These are phyloP conservation scores for Cheilosia impressa DNA, from an alignment of 2,888 invertebrate species.

Conservation along the genomic window DNA sequence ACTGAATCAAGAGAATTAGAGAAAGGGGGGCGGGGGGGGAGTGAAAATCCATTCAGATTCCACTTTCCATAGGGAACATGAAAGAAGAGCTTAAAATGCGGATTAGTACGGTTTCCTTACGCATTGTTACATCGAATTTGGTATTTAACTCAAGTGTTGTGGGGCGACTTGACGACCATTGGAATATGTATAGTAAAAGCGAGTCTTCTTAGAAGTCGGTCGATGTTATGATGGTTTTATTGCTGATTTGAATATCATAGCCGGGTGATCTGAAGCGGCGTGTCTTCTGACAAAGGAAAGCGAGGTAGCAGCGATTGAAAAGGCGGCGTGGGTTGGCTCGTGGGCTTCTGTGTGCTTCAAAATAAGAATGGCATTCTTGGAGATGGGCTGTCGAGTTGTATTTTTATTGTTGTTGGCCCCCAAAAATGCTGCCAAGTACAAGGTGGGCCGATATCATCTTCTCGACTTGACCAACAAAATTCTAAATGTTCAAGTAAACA, in stretches of 20 bases:
- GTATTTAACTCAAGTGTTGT: slow-evolving; percentile 26
- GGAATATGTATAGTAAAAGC: background rate
- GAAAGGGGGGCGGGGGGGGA: background rate
- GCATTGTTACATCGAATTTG: slow-evolving; percentile 41
- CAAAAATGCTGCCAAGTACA: too few relatives aligned
- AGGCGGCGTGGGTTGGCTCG: too few relatives aligned
- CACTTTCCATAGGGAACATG: slow-evolving; percentile 2
- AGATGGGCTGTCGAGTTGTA: too few relatives aligned
- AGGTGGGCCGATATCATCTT: too few relatives aligned
- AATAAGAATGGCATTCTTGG: too few relatives aligned
- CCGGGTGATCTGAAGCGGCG: background rate
- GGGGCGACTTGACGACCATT: slow-evolving; percentile 13
- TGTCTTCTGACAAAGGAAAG: background rate
- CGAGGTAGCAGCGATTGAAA: background rate
- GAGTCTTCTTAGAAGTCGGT: background rate
- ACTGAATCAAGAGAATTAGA: slow-evolving; percentile 27
- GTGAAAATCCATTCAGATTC: slow-evolving; percentile 5
- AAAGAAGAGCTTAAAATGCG: slow-evolving; percentile 26
- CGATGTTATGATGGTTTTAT: slow-evolving; percentile 22
- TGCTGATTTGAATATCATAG: background rate
- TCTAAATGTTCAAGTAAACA: too few relatives aligned
- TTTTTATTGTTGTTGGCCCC: too few relatives aligned
- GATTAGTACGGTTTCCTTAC: slow-evolving; percentile 51
- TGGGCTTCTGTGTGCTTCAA: too few relatives aligned
- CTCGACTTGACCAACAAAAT: too few relatives aligned